phyloP scores from a whole-genome alignment of 2,888 invertebrate species.

The Cryptocheilus praepositus region DNA sequence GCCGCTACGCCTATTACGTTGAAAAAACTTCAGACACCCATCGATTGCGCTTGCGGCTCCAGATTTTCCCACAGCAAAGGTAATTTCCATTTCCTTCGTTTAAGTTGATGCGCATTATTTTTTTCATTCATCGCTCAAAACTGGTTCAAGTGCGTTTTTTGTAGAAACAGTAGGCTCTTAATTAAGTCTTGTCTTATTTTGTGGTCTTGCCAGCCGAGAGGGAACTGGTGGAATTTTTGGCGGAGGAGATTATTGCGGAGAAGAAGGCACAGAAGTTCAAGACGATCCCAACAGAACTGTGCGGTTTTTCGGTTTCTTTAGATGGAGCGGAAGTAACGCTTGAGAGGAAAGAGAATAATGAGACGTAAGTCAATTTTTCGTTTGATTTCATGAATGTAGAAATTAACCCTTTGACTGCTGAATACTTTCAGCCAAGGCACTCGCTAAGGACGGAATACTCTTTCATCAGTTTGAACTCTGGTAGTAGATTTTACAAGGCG shows the following conservation, averaged over 20 bases:
- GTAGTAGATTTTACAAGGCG: no score
- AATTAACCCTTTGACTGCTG: no score
- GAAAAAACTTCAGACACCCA: conserved; percentile 70
- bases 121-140: no score
- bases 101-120: not conserved
- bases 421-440: no score
- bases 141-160: not conserved
- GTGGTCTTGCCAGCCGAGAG: conserved; percentile 81
- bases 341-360: conserved; percentile 82
- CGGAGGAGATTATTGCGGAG: conserved; percentile 95
- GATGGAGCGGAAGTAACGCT: conserved; percentile 91
- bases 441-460: no score
- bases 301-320: conserved; percentile 87
- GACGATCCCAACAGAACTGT: conserved; percentile 84
- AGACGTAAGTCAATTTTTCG: conserved; percentile 81
- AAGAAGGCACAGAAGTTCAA: conserved; percentile 88
- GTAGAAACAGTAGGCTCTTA: not conserved
- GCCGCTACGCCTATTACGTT: conserved; percentile 55
- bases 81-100: conserved; percentile 64
- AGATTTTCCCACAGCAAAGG: conserved; percentile 84
- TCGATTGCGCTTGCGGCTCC: conserved; percentile 81
- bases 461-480: no score
- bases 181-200: conserved; percentile 6
- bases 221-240: conserved; percentile 92
- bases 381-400: no score